Evolutionary conservation across 2,797 vertebrate genomes (phyloP).

Genomic region (Novumbra hubbsi): DNA sequence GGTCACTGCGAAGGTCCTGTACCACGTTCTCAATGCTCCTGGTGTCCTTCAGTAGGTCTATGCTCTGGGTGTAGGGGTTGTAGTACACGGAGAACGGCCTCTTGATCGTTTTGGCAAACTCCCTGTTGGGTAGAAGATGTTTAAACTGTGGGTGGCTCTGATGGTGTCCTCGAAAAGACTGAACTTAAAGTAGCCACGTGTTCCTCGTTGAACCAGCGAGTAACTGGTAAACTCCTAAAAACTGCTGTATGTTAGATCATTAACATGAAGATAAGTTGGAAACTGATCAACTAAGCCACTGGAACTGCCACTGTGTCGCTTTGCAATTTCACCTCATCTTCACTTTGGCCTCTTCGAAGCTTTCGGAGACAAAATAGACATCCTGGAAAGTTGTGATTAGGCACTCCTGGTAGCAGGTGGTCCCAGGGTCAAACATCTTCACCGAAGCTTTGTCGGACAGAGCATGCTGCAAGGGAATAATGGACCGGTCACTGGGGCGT

Average conservation of each 20-base stretch:
- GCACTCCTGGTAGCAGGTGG: slow-evolving; percentile 92
- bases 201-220: too few relatives aligned
- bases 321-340: slow-evolving; percentile 87
- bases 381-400: slow-evolving; percentile 98
- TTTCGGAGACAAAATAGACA: slow-evolving; percentile 95
- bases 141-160: background rate
- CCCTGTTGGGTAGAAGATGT: slow-evolving; percentile 66
- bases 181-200: too few relatives aligned
- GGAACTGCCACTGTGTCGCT: background rate
- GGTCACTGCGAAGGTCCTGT: slow-evolving; percentile 90
- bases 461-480: slow-evolving; percentile 81
- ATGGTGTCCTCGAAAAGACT: background rate
- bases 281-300: background rate
- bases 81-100: slow-evolving; percentile 95
- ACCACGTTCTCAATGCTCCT: slow-evolving; percentile 92
- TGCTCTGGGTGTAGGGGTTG: slow-evolving; percentile 93
- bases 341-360: slow-evolving; percentile 97
- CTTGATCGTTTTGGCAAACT: slow-evolving; percentile 93
- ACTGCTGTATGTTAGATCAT: too few relatives aligned
- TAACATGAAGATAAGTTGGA: too few relatives aligned
- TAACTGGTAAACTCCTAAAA: background rate
- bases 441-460: slow-evolving; percentile 90
- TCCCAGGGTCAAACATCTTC: slow-evolving; percentile 91
- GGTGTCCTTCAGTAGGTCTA: slow-evolving; percentile 94
- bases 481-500: background rate